Conservation (phyloP, 2,888 invertebrate genomes). For the Brenthis ino region DNA sequence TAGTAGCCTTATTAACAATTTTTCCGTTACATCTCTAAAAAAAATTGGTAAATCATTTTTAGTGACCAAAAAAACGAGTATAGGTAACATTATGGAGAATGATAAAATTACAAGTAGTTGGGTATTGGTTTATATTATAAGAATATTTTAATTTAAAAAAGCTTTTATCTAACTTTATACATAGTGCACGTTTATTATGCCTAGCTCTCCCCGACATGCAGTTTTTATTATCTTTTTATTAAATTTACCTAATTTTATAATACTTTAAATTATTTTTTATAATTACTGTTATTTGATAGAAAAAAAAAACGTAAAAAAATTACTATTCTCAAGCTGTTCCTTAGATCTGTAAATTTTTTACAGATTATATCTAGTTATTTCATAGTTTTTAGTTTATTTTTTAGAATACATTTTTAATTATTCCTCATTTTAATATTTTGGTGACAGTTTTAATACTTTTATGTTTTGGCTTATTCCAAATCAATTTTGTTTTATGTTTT, state of each 20-base stretch:
- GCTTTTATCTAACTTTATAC: not conserved
- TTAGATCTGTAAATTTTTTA: no score
- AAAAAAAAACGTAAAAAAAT: no score
- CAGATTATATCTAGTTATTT: no score
- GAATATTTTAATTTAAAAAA: not conserved
- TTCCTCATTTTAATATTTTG: conserved; percentile 2
- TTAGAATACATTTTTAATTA: not conserved
- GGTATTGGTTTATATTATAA: not conserved
- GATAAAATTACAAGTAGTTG: not conserved
- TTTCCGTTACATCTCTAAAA: no score
- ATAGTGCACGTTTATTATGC: conserved; percentile 13
- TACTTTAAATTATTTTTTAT: not conserved
- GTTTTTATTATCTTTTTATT: conserved; percentile 8
- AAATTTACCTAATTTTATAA: conserved; percentile 13
- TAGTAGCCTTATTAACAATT: no score
- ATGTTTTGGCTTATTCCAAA: conserved; percentile 42
- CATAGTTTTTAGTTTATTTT: not conserved
- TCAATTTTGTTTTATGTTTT: conserved; percentile 9
- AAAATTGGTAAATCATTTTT: no score
- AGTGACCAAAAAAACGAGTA: no score
- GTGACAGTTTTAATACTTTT: conserved; percentile 34
- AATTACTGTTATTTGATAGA: not conserved
- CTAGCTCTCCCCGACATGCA: not conserved
- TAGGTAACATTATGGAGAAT: no score
- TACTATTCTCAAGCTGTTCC: no score